A percentile compares a stretch with the other conserved stretches of the same genome.
phyloP scores from a whole-genome alignment of 2,113 vertebrate species.

The Loxodonta africana region DNA sequence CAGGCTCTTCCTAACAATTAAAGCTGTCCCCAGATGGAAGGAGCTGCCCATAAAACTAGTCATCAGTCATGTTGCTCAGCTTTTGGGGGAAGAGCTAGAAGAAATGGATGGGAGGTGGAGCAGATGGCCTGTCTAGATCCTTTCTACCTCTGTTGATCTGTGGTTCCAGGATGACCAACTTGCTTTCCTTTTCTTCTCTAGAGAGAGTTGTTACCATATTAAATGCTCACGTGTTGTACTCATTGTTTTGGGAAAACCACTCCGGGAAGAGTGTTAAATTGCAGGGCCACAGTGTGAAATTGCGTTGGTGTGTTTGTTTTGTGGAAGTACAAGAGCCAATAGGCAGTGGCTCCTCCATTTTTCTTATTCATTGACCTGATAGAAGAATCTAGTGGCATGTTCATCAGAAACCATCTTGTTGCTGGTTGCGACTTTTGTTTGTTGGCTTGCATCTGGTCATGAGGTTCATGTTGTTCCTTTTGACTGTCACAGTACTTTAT shows the following conservation, averaged over 20 bases:
- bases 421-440: slow-evolving; percentile 4
- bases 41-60: neutral
- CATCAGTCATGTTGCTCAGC: neutral
- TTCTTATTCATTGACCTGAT: neutral
- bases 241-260: neutral
- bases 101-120: neutral
- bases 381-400: neutral
- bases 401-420: neutral
- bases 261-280: neutral
- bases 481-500: neutral
- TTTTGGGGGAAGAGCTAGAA: neutral
- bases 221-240: neutral
- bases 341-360: neutral
- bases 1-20: neutral
- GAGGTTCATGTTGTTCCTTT: neutral
- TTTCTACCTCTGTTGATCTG: neutral
- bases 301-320: neutral
- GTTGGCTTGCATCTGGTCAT: neutral
- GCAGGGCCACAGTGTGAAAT: neutral
- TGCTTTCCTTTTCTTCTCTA: neutral
- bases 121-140: neutral
- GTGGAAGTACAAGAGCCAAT: neutral
- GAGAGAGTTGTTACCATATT: neutral
- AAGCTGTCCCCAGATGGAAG: neutral
- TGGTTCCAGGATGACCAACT: neutral